Evolutionary conservation across 2,113 vertebrate species (phyloP), one percentile per base, ranked within the genome.

Genomic region (Poeciliopsis occidentalis): DNA sequence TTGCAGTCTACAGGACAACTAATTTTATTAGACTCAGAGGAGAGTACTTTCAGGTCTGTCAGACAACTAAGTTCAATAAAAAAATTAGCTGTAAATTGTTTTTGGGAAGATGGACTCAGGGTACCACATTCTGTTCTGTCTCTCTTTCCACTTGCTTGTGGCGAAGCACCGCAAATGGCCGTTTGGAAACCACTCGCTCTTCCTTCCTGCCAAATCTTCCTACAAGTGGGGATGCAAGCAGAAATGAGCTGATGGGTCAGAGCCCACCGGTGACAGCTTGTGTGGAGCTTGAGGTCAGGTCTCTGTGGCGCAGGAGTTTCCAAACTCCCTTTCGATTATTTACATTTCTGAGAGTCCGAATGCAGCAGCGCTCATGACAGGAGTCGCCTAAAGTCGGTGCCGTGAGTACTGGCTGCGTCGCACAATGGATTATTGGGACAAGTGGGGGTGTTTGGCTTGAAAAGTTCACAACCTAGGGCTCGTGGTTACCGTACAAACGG

Each of bases 391-490:
- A 24, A 37, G 39, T 61, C 6, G 8, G 51, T 0, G 34, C n/a
- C 12, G 64, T 76, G 26, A 67, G 67, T 0, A 1, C 60, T 1
- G 12, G 0, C 15, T 47, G 75, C 26, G 24, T 82, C 83, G 76
- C 5, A 57, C 64, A 44, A 57, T 80, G 60, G 30, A 26, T 27
- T 29, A 64, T n/a, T 54, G 29, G 17, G 15, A 17, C 1, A 24
- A 30, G 51, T 41, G n/a, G 2, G 62, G 34, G 1, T 3, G 4
- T 30, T 30, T 12, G 67, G 79, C 87, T 85, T 91, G 82, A 91
- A 89, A 85, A 87, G 86, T 91, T 88, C 84, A 85, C 71, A 67
- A 77, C 34, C 68, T 34, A n/a, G 24, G 22, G 41, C 57, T 12
- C 68, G 29, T 22, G 0, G 62, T 87, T 69, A 37, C 84, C 69